Evolutionary conservation across 2,888 invertebrate genomes (phyloP), one percentile per base, ranked within the genome.

Genomic region (Leptogaster cylindrica): DNA sequence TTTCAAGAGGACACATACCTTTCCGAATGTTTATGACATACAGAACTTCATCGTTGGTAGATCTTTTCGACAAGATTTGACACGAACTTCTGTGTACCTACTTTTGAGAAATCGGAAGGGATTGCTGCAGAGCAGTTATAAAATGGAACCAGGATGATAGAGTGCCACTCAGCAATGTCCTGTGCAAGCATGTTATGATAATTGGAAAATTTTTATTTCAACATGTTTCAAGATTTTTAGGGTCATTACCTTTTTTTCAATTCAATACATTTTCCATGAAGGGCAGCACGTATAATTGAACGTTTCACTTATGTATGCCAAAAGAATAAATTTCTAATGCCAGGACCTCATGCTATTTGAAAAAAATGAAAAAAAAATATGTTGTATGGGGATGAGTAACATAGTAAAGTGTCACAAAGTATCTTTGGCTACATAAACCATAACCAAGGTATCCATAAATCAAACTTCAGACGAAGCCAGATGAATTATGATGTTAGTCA

Each of bases 11-110:
- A 16, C 36, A 61, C 61, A 41, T 61, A 20, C 28, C 27, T n/a
- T 20, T 10, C n/a, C 20, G 46, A 25, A 44, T 61, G 44, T 44
- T 61, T 61, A 44, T 27, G 61, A 27, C 27, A 41, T 31, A 18
- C 61, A 61, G 44, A 61, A 61, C 44, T 44, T 61, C 44, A 14
- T 61, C 44, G 27, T 23, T 44, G 44, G 41, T 18, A 44, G 61
- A 61, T 61, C n/a, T 36, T 20, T 27, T 16, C 36, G 7, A 28
- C 16, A 28, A 61, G 61, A 61, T 61, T 61, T 44, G 61, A 61
- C 61, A 61, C 61, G 61, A 61, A 61, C 28, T 44, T 61, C n/a
- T 61, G 44, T 61, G 18, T 55, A 27, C 28, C 20, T n/a, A n/a
- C n/a, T 61, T 61, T 27, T 14, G 61, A 44, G 28, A 61, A 61